Percentiles rank a stretch among this genome's conserved stretches.
Evolutionary conservation across 2,888 invertebrate genomes (phyloP).

Genomic region (Eristalis pertinax): DNA sequence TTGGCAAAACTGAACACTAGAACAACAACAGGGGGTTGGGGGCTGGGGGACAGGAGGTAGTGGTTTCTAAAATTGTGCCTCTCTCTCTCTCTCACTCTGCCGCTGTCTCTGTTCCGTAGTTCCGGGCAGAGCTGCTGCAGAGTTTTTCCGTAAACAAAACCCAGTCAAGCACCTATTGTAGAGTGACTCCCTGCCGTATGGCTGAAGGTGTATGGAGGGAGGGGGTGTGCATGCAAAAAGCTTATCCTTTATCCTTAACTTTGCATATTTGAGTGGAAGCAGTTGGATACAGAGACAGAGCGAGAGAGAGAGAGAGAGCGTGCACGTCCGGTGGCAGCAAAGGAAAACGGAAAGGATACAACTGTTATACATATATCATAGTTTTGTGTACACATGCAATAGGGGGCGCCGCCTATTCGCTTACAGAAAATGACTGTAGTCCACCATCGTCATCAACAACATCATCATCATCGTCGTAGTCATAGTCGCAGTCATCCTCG

Average conservation of each 20-base stretch:
- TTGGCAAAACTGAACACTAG: slow-evolving; percentile 64
- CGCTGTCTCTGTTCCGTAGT: neutral
- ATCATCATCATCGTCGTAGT: slow-evolving; percentile 18
- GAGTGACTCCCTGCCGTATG: slow-evolving; percentile 13
- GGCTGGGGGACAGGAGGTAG: neutral
- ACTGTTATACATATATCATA: slow-evolving; percentile 53
- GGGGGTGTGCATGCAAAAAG: slow-evolving; percentile 21
- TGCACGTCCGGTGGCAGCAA: neutral
- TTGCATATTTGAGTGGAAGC: slow-evolving; percentile 65
- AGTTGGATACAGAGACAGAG: neutral
- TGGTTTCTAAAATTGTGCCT: slow-evolving; percentile 47
- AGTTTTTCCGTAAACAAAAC: slow-evolving; percentile 68
- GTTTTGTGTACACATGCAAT: slow-evolving; percentile 55
- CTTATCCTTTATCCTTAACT: slow-evolving; percentile 68
- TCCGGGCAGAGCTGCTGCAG: slow-evolving; percentile 41
- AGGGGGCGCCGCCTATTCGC: slow-evolving; percentile 62
- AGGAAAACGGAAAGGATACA: slow-evolving; percentile 52
- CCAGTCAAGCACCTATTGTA: slow-evolving; percentile 54
- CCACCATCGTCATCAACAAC: slow-evolving; percentile 28
- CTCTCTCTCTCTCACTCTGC: slow-evolving; percentile 33
- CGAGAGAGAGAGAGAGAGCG: slow-evolving; percentile 33
- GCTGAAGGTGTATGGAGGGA: neutral
- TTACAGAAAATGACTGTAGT: slow-evolving; percentile 57
- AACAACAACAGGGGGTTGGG: slow-evolving; percentile 48
- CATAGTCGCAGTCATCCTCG: neutral